Evolutionary conservation across 2,888 invertebrate species (phyloP).

Genomic region (Aphrophora alni): DNA sequence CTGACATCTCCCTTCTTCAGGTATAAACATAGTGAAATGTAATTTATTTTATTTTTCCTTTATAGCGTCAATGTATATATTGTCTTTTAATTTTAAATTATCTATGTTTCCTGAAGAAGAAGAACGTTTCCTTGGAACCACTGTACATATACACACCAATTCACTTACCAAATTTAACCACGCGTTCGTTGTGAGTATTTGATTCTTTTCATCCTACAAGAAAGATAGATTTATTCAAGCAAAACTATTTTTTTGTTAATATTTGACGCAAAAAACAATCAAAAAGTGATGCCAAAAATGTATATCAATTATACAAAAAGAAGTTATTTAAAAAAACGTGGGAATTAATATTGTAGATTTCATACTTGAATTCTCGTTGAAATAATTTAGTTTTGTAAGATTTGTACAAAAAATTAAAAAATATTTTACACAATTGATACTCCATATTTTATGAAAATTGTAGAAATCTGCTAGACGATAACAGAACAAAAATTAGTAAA

Average conservation of each 20-base stretch:
- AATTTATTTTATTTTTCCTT: neutral
- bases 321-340: neutral
- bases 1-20: neutral
- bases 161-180: slow-evolving; percentile 67
- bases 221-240: slow-evolving; percentile 56
- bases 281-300: neutral
- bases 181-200: slow-evolving; percentile 66
- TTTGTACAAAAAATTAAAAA: no score
- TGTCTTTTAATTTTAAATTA: no score
- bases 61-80: no score
- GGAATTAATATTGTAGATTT: no score
- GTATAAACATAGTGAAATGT: neutral
- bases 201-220: slow-evolving; percentile 96
- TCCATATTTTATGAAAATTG: no score
- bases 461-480: no score
- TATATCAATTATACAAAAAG: neutral
- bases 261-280: neutral
- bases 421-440: no score
- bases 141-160: neutral
- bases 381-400: no score
- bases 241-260: neutral
- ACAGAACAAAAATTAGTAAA: no score
- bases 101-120: neutral
- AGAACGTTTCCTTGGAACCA: neutral
- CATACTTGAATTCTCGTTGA: no score